Conservation (phyloP, 2,113 vertebrate species). For the Pogona vitticeps region DNA sequence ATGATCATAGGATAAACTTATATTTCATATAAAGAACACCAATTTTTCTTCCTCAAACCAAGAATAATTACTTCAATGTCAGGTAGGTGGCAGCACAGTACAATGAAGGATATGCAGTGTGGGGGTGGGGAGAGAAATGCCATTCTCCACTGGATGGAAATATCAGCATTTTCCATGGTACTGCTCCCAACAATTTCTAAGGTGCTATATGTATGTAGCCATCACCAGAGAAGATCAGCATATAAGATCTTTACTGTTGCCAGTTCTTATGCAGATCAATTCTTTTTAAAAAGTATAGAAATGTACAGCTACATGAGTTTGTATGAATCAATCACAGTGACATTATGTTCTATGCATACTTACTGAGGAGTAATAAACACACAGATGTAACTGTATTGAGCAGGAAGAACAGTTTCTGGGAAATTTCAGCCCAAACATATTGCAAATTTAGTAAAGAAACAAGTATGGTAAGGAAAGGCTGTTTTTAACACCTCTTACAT, state of each 20-base stretch:
- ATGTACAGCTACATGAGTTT: neutral
- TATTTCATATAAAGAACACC: neutral
- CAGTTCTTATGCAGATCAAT: neutral
- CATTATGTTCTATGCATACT: no score
- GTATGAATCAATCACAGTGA: neutral
- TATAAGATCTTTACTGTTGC: no score
- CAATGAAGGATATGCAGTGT: neutral
- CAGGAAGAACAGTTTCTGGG: neutral
- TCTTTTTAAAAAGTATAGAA: neutral
- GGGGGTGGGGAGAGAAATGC: neutral
- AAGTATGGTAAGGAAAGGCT: neutral
- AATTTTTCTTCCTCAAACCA: neutral
- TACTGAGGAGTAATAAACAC: neutral
- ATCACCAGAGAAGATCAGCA: neutral
- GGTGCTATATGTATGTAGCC: neutral
- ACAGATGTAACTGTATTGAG: neutral
- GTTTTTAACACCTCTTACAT: neutral
- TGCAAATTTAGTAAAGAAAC: neutral
- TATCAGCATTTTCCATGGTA: neutral
- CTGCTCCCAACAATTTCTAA: neutral
- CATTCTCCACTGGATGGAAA: neutral
- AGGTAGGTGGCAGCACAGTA: slow-evolving; percentile 30
- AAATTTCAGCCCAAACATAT: neutral
- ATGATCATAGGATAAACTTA: neutral
- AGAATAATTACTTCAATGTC: neutral